phyloP scores from a whole-genome alignment of 2,888 invertebrate species.

The Drosophila paramelanica region DNA sequence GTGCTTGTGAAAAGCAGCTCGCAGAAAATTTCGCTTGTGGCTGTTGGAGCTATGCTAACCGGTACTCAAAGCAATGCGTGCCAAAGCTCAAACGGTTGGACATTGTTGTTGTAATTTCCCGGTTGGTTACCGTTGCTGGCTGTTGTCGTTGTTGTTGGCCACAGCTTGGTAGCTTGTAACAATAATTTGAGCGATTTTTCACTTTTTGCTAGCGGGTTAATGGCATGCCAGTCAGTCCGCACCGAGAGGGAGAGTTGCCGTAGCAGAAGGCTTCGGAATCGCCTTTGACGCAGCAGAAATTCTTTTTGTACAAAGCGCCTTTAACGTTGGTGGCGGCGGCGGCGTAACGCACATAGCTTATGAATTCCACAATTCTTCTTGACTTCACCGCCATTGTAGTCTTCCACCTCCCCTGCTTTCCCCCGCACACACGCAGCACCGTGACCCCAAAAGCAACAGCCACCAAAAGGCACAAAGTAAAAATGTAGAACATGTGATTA shows the following conservation, averaged over 20 bases:
- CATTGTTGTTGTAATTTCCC: slow-evolving; percentile 23
- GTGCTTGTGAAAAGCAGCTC: slow-evolving; percentile 13
- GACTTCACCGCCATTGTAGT: slow-evolving; percentile 22
- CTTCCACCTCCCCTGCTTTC: not conserved
- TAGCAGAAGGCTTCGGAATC: slow-evolving; percentile 30
- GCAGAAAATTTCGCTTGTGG: slow-evolving; percentile 70
- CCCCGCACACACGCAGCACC: not conserved
- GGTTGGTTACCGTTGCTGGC: slow-evolving; percentile 14
- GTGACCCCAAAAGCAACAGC: slow-evolving; percentile 13
- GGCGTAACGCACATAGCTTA: slow-evolving; percentile 67
- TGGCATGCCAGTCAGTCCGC: slow-evolving; percentile 48
- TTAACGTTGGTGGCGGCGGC: slow-evolving; percentile 18
- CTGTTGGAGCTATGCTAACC: slow-evolving; percentile 70
- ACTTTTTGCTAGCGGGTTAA: slow-evolving; percentile 70
- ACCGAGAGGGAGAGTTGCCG: slow-evolving; percentile 5
- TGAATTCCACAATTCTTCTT: slow-evolving; percentile 63
- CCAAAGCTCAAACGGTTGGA: slow-evolving; percentile 38
- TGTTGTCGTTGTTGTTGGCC: slow-evolving; percentile 26
- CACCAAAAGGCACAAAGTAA: slow-evolving; percentile 55
- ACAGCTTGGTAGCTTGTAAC: slow-evolving; percentile 59
- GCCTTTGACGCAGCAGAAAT: slow-evolving; percentile 64
- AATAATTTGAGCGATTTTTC: slow-evolving; percentile 74
- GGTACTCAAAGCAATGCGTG: slow-evolving; percentile 62
- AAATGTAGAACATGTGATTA: slow-evolving; percentile 65
- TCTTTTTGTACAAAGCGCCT: slow-evolving; percentile 52